These are phyloP conservation scores for Trinectes maculatus DNA, from an alignment of 2,113 vertebrate species.

Conservation along the genomic window DNA sequence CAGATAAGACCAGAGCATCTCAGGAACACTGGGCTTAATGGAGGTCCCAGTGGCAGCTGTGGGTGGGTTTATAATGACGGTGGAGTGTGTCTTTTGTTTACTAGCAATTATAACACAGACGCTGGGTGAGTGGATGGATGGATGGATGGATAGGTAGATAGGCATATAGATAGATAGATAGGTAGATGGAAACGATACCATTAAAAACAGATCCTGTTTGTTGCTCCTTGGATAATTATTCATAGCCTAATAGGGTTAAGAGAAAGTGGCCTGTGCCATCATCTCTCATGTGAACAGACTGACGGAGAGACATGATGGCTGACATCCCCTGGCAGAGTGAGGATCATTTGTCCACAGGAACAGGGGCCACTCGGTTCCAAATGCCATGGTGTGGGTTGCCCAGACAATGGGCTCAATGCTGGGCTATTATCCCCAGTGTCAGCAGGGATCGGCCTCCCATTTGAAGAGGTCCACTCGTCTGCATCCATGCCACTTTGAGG, in stretches of 20 bases:
- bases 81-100: conserved; percentile 71
- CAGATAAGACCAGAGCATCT: conserved; percentile 76
- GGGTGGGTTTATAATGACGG: conserved; percentile 68
- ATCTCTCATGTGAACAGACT: conserved; percentile 62
- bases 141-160: conserved; percentile 30
- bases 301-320: conserved; percentile 73
- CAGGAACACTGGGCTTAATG: conserved; percentile 76
- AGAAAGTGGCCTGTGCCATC: conserved; percentile 67
- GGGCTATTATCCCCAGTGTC: conserved; percentile 83
- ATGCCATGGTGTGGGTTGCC: conserved; percentile 77
- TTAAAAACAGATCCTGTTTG: conserved; percentile 4
- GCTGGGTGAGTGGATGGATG: conserved; percentile 15
- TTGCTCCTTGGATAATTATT: conserved; percentile 68
- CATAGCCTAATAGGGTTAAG: conserved; percentile 72
- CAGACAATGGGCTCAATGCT: conserved; percentile 78
- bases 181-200: conserved; percentile 3
- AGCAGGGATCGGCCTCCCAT: conserved; percentile 79
- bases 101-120: conserved; percentile 55
- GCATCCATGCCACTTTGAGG: conserved; percentile 80
- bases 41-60: conserved; percentile 76
- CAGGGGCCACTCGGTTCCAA: conserved; percentile 73
- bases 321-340: conserved; percentile 75
- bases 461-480: conserved; percentile 79
- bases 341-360: conserved; percentile 78
- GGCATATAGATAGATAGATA: conserved; percentile 12